phyloP scores from a whole-genome alignment of 2,797 vertebrate species.

The Falco biarmicus region DNA sequence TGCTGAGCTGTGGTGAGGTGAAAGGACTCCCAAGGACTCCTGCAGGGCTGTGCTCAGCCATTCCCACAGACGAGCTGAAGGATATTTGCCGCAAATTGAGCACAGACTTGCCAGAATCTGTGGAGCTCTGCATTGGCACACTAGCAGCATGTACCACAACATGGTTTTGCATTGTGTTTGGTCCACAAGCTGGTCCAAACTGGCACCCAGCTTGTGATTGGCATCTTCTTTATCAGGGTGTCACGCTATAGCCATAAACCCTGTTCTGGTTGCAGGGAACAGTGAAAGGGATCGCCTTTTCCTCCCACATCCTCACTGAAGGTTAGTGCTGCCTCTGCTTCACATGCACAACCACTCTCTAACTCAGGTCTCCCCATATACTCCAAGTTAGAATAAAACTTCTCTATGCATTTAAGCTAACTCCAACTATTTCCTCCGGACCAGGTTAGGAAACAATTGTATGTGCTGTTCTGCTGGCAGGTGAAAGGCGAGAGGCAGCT shows the following conservation, averaged over 20 bases:
- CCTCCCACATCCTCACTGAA: background rate
- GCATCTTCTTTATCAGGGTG: background rate
- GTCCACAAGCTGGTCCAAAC: background rate
- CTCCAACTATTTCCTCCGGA: background rate
- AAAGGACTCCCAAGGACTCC: background rate
- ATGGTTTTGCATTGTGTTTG: background rate
- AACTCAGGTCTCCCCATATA: background rate
- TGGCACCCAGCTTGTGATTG: background rate
- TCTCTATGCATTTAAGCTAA: background rate
- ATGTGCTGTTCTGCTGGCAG: background rate
- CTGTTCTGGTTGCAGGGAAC: background rate
- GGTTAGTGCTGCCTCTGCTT: background rate
- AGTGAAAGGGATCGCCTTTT: background rate
- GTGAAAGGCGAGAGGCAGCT: background rate
- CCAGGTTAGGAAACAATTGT: background rate
- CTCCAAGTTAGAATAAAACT: background rate
- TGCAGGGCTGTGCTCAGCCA: background rate
- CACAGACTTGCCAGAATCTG: background rate
- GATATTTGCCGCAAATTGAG: fast-evolving
- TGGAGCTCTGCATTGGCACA: background rate
- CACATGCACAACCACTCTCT: background rate
- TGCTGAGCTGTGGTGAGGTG: background rate
- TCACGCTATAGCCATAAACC: background rate
- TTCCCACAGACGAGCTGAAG: background rate
- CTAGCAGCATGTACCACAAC: fast-evolving